Percentiles rank a stretch among this genome's conserved stretches.
Conservation (phyloP, 37 sponge, comb jelly and placozoan genomes). For the Beroe ovata region DNA sequence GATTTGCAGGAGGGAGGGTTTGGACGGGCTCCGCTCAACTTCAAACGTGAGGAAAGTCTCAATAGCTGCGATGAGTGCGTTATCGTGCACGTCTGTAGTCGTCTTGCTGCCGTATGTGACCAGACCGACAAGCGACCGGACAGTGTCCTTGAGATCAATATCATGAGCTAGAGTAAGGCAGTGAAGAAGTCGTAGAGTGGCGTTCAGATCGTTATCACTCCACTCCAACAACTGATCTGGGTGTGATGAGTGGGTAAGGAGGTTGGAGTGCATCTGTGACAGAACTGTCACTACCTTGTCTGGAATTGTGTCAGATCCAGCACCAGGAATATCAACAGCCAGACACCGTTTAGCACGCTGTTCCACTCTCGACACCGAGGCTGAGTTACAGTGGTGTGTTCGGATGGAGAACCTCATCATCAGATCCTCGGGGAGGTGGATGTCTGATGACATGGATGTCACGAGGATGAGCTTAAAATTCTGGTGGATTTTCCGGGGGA, state of each 20-base stretch:
- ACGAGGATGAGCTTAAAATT: slow-evolving; percentile 35
- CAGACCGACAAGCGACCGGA: not conserved
- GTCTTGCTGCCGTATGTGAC: slow-evolving; percentile 53
- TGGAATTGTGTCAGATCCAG: not conserved
- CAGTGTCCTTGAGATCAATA: not conserved
- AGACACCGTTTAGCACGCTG: slow-evolving; percentile 7
- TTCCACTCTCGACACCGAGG: not conserved
- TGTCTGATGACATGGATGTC: not conserved
- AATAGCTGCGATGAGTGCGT: not conserved
- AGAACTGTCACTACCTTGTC: not conserved
- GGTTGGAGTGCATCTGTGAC: slow-evolving; percentile 38
- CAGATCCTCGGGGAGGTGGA: slow-evolving; percentile 44
- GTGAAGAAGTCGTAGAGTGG: not conserved
- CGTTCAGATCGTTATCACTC: slow-evolving; percentile 22
- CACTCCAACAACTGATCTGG: not conserved
- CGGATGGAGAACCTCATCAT: not conserved
- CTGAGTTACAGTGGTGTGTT: slow-evolving; percentile 3
- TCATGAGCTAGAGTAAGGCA: not conserved
- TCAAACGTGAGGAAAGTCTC: slow-evolving; percentile 61
- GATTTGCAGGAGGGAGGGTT: slow-evolving; percentile 27
- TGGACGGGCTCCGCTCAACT: not conserved
- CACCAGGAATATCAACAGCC: not conserved
- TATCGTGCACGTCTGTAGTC: not conserved
- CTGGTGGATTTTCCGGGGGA: slow-evolving; percentile 17
- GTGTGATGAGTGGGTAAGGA: not conserved